Percentiles rank a stretch among this genome's conserved stretches.
Conservation (phyloP, 1,140 invertebrate species). For the Paramacrobiotus metropolitanus region DNA sequence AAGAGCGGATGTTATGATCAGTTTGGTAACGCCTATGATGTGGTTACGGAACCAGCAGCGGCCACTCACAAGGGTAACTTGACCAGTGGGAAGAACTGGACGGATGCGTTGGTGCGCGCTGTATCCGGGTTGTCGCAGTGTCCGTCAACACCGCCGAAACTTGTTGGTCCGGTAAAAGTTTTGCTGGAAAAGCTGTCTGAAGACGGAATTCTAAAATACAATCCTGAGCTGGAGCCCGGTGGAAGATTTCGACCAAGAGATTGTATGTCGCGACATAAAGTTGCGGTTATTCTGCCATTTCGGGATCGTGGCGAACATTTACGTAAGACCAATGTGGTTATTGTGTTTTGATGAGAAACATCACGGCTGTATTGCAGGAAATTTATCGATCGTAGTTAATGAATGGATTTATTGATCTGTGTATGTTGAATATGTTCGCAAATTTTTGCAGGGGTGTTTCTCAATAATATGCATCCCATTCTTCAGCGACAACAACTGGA, state of each 20-base stretch:
- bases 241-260: constrained; percentile 15
- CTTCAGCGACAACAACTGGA: constrained; percentile 30
- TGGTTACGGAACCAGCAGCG: neutral
- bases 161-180: neutral
- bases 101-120: neutral
- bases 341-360: neutral
- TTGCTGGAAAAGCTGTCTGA: neutral
- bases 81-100: neutral
- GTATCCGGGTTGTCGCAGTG: neutral
- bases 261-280: constrained; percentile 15
- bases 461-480: constrained; percentile 30
- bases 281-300: constrained; percentile 30
- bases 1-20: neutral
- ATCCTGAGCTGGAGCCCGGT: constrained; percentile 8
- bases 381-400: neutral
- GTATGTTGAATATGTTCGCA: neutral
- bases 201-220: neutral
- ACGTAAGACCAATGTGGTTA: constrained; percentile 9
- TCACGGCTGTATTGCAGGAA: neutral
- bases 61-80: neutral
- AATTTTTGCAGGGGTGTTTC: constrained; percentile 14
- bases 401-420: neutral
- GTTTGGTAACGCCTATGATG: neutral
- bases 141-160: neutral
- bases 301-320: constrained; percentile 30